Evolutionary conservation across 2,888 invertebrate species (phyloP).

Genomic region (Catocala fraxini): DNA sequence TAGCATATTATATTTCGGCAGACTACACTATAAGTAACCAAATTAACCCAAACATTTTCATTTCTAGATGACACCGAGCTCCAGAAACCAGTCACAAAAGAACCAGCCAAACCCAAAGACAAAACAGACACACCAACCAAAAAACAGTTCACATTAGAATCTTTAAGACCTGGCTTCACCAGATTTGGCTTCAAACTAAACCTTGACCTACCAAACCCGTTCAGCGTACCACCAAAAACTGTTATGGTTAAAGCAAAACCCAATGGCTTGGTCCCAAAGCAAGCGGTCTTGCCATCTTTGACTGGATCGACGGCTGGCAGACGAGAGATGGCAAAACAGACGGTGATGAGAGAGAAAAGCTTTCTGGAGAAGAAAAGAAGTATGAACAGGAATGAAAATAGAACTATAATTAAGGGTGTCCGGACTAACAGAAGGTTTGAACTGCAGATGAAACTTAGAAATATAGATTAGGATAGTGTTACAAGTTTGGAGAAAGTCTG

Average conservation of each 20-base stretch:
- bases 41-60: not conserved
- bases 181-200: conserved; percentile 84
- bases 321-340: conserved; percentile 67
- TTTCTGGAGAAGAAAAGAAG: conserved; percentile 66
- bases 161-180: conserved; percentile 71
- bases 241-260: conserved; percentile 49
- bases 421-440: conserved; percentile 91
- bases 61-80: conserved; percentile 36
- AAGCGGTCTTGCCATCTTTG: conserved; percentile 60
- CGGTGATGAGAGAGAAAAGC: conserved; percentile 75
- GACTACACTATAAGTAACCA: too few species aligned
- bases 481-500: not conserved
- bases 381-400: conserved; percentile 70
- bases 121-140: conserved; percentile 61
- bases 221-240: conserved; percentile 64
- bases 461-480: conserved; percentile 59
- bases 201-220: conserved; percentile 71
- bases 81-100: conserved; percentile 48
- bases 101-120: conserved; percentile 37
- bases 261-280: conserved; percentile 45
- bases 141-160: conserved; percentile 56
- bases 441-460: conserved; percentile 90
- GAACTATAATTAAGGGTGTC: conserved; percentile 89
- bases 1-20: too few species aligned
- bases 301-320: conserved; percentile 61